Percentiles rank a stretch among this genome's conserved stretches.
Conservation (phyloP, 1,140 invertebrate genomes). For the Caenorhabditis briggsae region DNA sequence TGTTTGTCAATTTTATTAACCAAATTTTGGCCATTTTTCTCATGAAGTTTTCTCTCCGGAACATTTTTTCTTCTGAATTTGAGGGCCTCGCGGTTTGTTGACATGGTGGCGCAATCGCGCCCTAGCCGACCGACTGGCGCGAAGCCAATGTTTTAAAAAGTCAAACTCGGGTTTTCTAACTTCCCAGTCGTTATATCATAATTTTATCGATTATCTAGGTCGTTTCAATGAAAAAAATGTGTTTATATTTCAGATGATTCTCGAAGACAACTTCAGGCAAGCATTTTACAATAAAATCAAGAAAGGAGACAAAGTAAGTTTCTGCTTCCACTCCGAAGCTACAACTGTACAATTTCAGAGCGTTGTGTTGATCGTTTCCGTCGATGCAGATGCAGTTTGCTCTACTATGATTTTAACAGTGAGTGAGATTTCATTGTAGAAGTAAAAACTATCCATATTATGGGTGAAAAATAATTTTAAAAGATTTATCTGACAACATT, state of each 20-base stretch:
- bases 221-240: no score
- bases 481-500: no score
- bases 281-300: constrained; percentile 43
- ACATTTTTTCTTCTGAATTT: background rate
- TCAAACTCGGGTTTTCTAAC: background rate
- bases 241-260: constrained; percentile 21
- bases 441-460: no score
- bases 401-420: constrained; percentile 53
- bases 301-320: constrained; percentile 2
- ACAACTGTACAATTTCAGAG: constrained; percentile 23
- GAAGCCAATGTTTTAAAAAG: constrained; percentile 5
- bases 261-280: constrained; percentile 48
- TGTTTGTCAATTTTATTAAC: no score
- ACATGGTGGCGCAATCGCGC: background rate
- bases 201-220: no score
- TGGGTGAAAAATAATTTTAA: no score
- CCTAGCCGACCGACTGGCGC: background rate
- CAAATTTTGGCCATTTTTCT: background rate
- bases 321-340: background rate
- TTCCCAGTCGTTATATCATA: no score
- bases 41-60: background rate
- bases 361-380: constrained; percentile 27
- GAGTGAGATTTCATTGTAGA: background rate
- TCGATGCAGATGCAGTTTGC: constrained; percentile 53
- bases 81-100: no score